Evolutionary conservation across 2,797 vertebrate species (phyloP).

Genomic region (Oreochromis grahami): DNA sequence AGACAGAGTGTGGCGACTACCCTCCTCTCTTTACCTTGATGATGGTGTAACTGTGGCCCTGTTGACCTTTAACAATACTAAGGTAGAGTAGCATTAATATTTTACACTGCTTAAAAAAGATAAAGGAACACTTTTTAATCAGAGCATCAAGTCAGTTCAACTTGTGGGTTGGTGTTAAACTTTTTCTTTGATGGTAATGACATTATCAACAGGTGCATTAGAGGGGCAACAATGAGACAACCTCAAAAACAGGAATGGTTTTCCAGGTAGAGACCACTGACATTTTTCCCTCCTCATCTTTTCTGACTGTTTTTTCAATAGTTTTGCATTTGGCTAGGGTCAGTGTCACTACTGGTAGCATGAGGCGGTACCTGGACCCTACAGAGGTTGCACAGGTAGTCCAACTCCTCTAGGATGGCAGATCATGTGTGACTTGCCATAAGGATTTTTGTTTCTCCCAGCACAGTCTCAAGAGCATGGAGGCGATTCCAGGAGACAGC

Average conservation of each 20-base stretch:
- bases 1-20: conserved; percentile 11
- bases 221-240: neutral
- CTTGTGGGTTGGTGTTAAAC: neutral
- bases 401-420: neutral
- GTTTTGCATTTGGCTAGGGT: neutral
- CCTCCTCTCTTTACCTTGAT: conserved; percentile 16
- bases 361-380: neutral
- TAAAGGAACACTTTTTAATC: neutral
- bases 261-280: neutral
- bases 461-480: neutral
- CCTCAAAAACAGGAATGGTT: neutral
- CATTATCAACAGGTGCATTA: neutral
- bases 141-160: neutral
- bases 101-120: neutral
- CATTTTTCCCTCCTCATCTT: neutral
- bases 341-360: neutral
- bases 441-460: neutral
- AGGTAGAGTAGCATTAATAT: neutral
- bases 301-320: neutral
- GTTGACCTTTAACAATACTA: neutral
- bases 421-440: neutral
- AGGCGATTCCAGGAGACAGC: neutral
- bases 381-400: neutral
- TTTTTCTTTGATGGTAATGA: neutral
- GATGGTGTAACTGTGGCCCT: conserved; percentile 9